Base-by-base conservation (phyloP, 2,888 invertebrate species). In the Toxonevra muliebris region DNA sequence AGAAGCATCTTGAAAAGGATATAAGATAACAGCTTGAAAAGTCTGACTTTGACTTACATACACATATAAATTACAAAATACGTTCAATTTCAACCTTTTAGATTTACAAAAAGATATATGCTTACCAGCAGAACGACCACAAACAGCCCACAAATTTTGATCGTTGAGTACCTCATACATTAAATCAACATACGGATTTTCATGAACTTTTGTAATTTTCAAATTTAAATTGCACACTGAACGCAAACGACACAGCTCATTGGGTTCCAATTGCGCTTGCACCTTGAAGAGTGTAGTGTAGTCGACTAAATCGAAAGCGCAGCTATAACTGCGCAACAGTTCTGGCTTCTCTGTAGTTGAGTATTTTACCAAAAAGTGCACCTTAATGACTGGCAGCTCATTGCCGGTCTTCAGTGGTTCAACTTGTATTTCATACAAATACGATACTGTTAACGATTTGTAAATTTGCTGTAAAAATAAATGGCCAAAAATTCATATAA, bases 151-250 rank as follows among this genome's bases (percentile, higher is more conserved):
- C 88, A 94, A 91, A 45, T 92, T 92, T 82, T 95, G 95, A 85
- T 97, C 97, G 13, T 94, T 94, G 61, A 96, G 86, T 11, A 97
- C 95, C 86, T 97, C 96, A 82, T 97, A 97, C 95, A 97, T 96
- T 0, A 97, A 88, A 72, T 86, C 86, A 30, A 76, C 77, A 69
- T 82, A 85, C 1, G 84, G 85, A 75, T 83, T 85, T 63, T 84
- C 82, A 54, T 82, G 83, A 2, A 90, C 87, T 82, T 90, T 89
- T 73, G 89, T 90, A 55, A 95, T 91, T 73, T 89, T 90, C 68
- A 94, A 86, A 81, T 92, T 91, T 77, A 94, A 87, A 84, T 92
- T 93, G 84, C 96, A 96, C 81, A 96, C 92, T 72, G 93, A 92
- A 70, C 95, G 95, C 53, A 95, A 93, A 65, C 96, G 90, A 81